These are phyloP conservation scores for Xyliphius kryptos DNA, from an alignment of 2,113 vertebrate species.

Conservation along the genomic window DNA sequence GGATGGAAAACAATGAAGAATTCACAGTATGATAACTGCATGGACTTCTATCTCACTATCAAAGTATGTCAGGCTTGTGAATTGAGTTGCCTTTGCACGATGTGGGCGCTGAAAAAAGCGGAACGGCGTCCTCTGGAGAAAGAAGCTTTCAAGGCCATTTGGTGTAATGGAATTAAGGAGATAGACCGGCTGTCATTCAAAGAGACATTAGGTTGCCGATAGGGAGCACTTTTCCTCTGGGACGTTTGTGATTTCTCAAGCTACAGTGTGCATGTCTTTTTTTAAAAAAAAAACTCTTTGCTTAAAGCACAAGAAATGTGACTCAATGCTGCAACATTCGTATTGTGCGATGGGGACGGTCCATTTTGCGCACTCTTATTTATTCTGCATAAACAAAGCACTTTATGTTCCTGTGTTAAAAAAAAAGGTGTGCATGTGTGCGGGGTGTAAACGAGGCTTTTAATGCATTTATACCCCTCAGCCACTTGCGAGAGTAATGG, in stretches of 20 bases:
- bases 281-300: too few relatives aligned
- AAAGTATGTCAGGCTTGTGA: conserved; percentile 35
- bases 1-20: too few relatives aligned
- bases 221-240: conserved; percentile 20
- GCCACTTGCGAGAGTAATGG: conserved; percentile 55
- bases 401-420: too few relatives aligned
- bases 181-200: conserved; percentile 32
- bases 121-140: conserved; percentile 28
- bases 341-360: too few relatives aligned
- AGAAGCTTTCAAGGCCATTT: conserved; percentile 32
- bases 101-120: conserved; percentile 8
- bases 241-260: conserved; percentile 17
- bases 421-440: too few relatives aligned
- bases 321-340: too few relatives aligned
- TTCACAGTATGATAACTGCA: too few relatives aligned
- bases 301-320: conserved; percentile 1
- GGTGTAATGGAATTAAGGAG: conserved; percentile 29
- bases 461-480: conserved; percentile 59
- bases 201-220: conserved; percentile 28
- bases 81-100: conserved; percentile 29
- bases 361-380: too few relatives aligned
- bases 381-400: too few relatives aligned
- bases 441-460: too few relatives aligned
- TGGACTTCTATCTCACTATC: too few relatives aligned
- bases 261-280: too few relatives aligned